Evolutionary conservation across 1,140 invertebrate species (phyloP).

Genomic region (Drosophila bifasciata): DNA sequence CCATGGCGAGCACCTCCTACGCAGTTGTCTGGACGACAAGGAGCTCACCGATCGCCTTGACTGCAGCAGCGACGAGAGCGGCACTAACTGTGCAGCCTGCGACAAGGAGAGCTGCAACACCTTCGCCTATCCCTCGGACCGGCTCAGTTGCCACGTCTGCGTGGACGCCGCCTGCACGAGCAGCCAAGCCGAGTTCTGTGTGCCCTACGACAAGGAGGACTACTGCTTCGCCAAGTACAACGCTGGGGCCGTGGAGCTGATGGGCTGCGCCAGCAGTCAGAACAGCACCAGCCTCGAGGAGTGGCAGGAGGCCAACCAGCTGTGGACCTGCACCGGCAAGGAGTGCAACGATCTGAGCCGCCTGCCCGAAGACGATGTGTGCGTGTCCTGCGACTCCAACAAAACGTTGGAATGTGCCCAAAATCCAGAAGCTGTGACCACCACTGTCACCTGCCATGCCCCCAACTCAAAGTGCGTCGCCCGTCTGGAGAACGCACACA

Average conservation of each 20-base stretch:
- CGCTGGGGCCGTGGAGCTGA: slow-evolving; percentile 37
- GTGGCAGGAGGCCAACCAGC: slow-evolving; percentile 53
- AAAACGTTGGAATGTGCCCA: slow-evolving; percentile 59
- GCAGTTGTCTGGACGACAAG: slow-evolving; percentile 74
- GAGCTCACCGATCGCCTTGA: slow-evolving; percentile 52
- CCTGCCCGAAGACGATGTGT: slow-evolving; percentile 49
- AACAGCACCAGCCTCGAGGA: slow-evolving; percentile 51
- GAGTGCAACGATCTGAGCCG: slow-evolving; percentile 58
- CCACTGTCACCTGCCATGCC: slow-evolving; percentile 37
- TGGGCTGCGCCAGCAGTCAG: slow-evolving; percentile 70
- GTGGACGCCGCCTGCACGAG: slow-evolving; percentile 29
- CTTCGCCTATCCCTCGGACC: slow-evolving; percentile 62
- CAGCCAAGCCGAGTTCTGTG: slow-evolving; percentile 46
- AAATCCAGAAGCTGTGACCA: slow-evolving; percentile 36
- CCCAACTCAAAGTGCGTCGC: slow-evolving; percentile 60
- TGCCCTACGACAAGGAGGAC: slow-evolving; percentile 45
- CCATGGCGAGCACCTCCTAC: slow-evolving; percentile 42
- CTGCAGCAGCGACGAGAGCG: slow-evolving; percentile 51
- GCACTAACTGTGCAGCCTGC: slow-evolving; percentile 61
- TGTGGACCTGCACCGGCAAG: slow-evolving; percentile 51
- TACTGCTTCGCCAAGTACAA: slow-evolving; percentile 76
- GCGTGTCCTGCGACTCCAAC: slow-evolving; percentile 70
- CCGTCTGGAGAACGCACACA: slow-evolving; percentile 49
- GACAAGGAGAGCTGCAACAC: slow-evolving; percentile 51
- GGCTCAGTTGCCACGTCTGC: slow-evolving; percentile 69